Conservation (phyloP, 2,797 vertebrate species). For the Mormyrops attenuatus region DNA sequence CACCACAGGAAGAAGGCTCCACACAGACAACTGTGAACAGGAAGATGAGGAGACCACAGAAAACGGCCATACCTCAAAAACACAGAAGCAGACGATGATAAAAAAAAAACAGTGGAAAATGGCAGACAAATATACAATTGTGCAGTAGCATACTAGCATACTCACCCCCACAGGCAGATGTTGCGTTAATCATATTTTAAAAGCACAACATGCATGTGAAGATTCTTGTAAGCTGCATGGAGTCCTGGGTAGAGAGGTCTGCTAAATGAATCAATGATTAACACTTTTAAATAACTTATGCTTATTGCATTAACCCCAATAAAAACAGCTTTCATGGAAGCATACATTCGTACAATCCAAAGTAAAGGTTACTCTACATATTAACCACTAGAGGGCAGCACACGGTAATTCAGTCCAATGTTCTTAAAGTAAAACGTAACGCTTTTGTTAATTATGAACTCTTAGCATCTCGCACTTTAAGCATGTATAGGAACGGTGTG, state of each 20-base stretch:
- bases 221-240: not conserved
- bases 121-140: not conserved
- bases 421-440: not conserved
- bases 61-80: not conserved
- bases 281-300: not conserved
- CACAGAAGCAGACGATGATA: not conserved
- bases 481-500: not conserved
- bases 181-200: not conserved
- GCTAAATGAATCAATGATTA: not conserved
- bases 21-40: not conserved
- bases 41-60: not conserved
- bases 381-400: constrained; percentile 16
- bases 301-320: not conserved
- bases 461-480: not conserved
- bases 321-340: not conserved
- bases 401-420: not conserved
- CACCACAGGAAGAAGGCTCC: not conserved
- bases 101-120: not conserved
- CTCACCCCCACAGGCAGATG: not conserved
- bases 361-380: not conserved
- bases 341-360: not conserved
- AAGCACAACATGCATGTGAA: not conserved
- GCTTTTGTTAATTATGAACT: not conserved
- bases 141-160: not conserved
- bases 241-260: not conserved